Evolutionary conservation across 2,888 invertebrate species (phyloP), one percentile per base, ranked within the genome.

Genomic region (Spialia ferax): DNA sequence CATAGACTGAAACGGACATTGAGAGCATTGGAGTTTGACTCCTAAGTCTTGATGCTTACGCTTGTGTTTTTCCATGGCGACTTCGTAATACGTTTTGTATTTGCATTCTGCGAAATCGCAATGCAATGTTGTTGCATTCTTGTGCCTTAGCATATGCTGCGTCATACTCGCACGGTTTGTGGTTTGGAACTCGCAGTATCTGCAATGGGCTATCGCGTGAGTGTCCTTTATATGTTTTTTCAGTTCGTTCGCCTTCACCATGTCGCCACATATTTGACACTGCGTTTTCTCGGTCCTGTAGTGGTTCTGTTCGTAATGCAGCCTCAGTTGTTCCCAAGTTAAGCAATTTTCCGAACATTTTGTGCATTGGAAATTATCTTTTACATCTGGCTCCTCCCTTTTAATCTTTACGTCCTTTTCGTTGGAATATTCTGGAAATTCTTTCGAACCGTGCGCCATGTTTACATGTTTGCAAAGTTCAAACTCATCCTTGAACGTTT

Each of bases 1-100:
- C 91, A 91, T 92, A 0, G 88, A 86, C 72, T 91, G 91, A 70
- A 93, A 93, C 0, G 91, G 85, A 70, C 93, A 93, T 18, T 88
- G 84, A 0, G 83, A 74, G 71, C 93, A 93, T 69, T 93, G 90
- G 18, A 91, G 73, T 72, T 90, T 92, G 0, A 90, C 86, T 6
- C 91, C 91, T 35, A 82, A 76, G 45, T 90, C 89, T 0, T 71
- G 74, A 71, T 93, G 93, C 60, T 84, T 88, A 1, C 79, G 73
- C 63, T 81, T 90, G 69, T 93, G 93, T 35, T 89, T 92, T 4
- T 83, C 78, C 91, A 93, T 92, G 1, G 91, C 90, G 64, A 76
- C 82, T 65, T 88, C 88, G 35, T 90, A 91, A 60, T 83, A 91
- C 0, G 90, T 88, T 69, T 91, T 92, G 68, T 91, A 93, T 69